phyloP scores from a whole-genome alignment of 2,888 invertebrate species.

The Lobophora halterata region DNA sequence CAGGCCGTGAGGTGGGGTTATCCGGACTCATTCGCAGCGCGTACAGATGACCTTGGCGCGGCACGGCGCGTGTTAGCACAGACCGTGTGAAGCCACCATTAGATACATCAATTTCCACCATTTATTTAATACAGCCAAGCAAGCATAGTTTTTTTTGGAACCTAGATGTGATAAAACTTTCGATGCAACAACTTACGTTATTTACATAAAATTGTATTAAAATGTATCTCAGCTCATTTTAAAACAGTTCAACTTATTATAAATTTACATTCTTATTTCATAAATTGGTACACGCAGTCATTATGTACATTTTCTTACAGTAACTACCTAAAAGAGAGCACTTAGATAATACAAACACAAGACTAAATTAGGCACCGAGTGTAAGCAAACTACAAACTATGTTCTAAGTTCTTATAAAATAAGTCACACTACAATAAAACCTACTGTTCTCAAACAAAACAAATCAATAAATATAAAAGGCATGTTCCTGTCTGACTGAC shows the following conservation, averaged over 20 bases:
- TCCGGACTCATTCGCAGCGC: too few species aligned
- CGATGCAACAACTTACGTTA: not conserved
- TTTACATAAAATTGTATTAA: constrained; percentile 10
- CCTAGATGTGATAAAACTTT: not conserved
- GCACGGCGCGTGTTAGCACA: too few species aligned
- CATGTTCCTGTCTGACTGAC: too few species aligned
- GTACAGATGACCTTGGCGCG: too few species aligned
- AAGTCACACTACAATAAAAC: constrained; percentile 30
- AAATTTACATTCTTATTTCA: constrained; percentile 22
- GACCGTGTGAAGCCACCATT: too few species aligned
- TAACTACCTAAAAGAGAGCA: constrained; percentile 31
- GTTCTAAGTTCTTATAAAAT: too few species aligned
- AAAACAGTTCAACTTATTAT: constrained; percentile 11
- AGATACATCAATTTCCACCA: too few species aligned
- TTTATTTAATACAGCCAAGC: constrained; percentile 22
- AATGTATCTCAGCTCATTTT: constrained; percentile 11
- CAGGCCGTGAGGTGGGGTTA: too few species aligned
- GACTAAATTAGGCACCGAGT: constrained; percentile 64
- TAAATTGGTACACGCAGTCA: constrained; percentile 34
- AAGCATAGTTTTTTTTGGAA: not conserved
- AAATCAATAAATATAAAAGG: too few species aligned
- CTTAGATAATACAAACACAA: constrained; percentile 36
- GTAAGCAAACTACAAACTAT: constrained; percentile 61
- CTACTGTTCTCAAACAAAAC: constrained; percentile 32
- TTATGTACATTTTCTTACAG: constrained; percentile 43